Base-by-base conservation (phyloP, 2,113 vertebrate species). In the Plotosus lineatus region DNA sequence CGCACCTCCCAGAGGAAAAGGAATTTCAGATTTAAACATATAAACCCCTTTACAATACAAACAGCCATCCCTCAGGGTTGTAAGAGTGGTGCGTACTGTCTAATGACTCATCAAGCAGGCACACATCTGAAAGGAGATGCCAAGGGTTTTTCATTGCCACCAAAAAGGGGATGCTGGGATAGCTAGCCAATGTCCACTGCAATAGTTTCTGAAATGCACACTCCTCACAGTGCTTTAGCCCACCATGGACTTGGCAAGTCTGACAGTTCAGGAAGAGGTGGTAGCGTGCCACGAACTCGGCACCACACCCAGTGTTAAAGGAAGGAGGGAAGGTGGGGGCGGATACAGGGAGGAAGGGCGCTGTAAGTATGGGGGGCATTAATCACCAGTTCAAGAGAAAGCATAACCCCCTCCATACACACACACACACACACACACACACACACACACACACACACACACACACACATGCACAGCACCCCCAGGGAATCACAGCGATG, bases 1-100 rank as follows among this genome's bases (percentile, higher is more conserved):
- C 26, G 28, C 84, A 86, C 66, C 75, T 73, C 10, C 58, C 60
- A 80, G 78, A 87, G 84, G 90, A 91, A 92, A 92, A 94, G 88
- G 91, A 93, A 94, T 96, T 95, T 95, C 90, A 92, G 90, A 96
- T 95, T 90, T 72, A 85, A 93, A 91, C 88, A 87, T 89, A 89
- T n/a, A 83, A 93, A 91, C 48, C 82, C 86, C 86, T 79, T 90
- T 88, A 91, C 90, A 90, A 93, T 60, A 92, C 94, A 95, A 96
- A 95, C 92, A 93, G 92, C 38, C 15, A 92, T 94, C 90, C 93
- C 94, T 89, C 21, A 76, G 88, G 95, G 95, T 93, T 88, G 92
- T 90, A 93, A 74, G 60, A 11, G 10, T 31, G 82, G 86, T 90
- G 88, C 87, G 46, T 88, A 90, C 90, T 90, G 87, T 90, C 86